These are phyloP conservation scores for Pachyuromys duprasi DNA, from an alignment of 2,797 vertebrate genomes.

Conservation along the genomic window DNA sequence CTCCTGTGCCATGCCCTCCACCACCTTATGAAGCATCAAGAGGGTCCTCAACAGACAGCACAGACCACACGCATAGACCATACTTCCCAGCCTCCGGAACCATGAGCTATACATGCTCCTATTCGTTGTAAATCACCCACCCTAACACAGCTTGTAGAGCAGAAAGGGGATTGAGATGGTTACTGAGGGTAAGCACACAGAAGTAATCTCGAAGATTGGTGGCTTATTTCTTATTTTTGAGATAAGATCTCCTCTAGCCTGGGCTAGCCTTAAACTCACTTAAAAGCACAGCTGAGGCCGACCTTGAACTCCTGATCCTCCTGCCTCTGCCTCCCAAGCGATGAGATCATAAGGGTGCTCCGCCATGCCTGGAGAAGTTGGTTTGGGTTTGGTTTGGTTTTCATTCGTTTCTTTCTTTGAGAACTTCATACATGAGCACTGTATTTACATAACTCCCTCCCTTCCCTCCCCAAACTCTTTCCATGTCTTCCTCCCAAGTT, in stretches of 20 bases:
- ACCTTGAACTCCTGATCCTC: not conserved
- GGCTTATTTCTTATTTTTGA: not conserved
- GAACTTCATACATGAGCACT: not conserved
- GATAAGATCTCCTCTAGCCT: not conserved
- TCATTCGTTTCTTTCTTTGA: not conserved
- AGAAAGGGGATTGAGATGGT: not conserved
- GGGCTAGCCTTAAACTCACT: not conserved
- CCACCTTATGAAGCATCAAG: not conserved
- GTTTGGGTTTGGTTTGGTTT: not conserved
- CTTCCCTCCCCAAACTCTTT: not conserved
- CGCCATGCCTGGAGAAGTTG: not conserved
- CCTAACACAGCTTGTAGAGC: not conserved
- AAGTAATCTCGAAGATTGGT: not conserved
- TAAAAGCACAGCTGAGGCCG: not conserved
- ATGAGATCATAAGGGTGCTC: not conserved
- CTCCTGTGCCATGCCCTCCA: not conserved
- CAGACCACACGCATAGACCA: no score
- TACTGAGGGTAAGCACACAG: conserved; percentile 6
- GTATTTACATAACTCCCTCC: not conserved
- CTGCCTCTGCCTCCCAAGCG: not conserved
- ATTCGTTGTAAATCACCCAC: not conserved
- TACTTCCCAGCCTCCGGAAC: not conserved
- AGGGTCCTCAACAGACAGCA: not conserved
- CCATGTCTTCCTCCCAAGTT: not conserved
- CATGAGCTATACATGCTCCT: not conserved